These are phyloP conservation scores for Autographa pulchrina DNA, from an alignment of 2,888 invertebrate genomes.

Conservation along the genomic window DNA sequence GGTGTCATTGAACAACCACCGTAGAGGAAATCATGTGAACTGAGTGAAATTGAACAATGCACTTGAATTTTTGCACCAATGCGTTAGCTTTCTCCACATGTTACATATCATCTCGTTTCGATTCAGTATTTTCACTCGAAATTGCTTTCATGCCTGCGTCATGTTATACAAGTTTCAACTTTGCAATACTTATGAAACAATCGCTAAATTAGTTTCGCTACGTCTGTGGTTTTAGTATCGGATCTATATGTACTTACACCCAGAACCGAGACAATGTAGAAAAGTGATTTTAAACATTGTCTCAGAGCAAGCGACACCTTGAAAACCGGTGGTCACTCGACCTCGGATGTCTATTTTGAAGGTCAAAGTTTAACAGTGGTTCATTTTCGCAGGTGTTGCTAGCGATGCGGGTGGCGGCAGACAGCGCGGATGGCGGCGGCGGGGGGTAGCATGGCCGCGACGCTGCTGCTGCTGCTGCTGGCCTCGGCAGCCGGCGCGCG, in stretches of 20 bases:
- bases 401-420: conserved; percentile 75
- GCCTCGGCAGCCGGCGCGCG: conserved; percentile 76
- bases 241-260: too few relatives aligned
- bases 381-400: conserved; percentile 61
- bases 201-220: conserved; percentile 23
- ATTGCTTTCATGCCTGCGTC: conserved; percentile 67
- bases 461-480: conserved; percentile 77
- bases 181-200: conserved; percentile 32
- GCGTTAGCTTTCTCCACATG: conserved; percentile 74
- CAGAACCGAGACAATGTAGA: too few relatives aligned
- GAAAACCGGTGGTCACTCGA: too few relatives aligned
- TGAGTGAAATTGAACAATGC: conserved; percentile 84
- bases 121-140: conserved; percentile 61
- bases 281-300: too few relatives aligned
- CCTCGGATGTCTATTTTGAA: too few relatives aligned
- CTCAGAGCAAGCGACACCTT: too few relatives aligned
- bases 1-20: conserved; percentile 57
- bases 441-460: conserved; percentile 84
- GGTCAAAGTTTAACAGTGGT: neutral
- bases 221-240: neutral
- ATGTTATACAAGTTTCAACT: conserved; percentile 43
- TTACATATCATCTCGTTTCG: conserved; percentile 63
- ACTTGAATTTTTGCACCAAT: conserved; percentile 78
- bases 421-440: conserved; percentile 72
- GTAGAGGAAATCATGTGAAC: conserved; percentile 82